These are phyloP conservation scores for Linnaemya vulpina DNA, from an alignment of 2,888 invertebrate genomes.

Conservation along the genomic window DNA sequence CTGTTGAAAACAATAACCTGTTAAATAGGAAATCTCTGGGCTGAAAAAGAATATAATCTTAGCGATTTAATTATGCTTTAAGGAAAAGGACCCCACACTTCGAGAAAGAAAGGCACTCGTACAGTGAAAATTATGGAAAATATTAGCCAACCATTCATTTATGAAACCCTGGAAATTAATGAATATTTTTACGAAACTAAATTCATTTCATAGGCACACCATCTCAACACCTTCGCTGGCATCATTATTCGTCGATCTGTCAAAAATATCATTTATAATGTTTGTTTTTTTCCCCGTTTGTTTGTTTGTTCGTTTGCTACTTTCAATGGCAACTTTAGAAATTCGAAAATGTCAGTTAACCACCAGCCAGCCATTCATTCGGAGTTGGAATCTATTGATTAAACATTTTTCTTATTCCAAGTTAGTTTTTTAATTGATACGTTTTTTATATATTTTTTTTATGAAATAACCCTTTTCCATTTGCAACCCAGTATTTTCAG, in stretches of 20 bases:
- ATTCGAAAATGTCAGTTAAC: slow-evolving; percentile 54
- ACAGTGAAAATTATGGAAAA: slow-evolving; percentile 17
- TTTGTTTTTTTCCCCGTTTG: slow-evolving; percentile 17
- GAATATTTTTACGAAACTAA: slow-evolving; percentile 28
- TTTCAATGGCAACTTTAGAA: neutral
- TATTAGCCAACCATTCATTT: slow-evolving; percentile 39
- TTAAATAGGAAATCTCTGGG: slow-evolving; percentile 29
- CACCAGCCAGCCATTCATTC: neutral
- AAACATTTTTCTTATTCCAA: slow-evolving; percentile 54
- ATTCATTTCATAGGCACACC: slow-evolving; percentile 27
- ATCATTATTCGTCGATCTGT: slow-evolving; percentile 65
- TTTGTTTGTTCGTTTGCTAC: too few species aligned
- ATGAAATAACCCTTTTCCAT: slow-evolving; percentile 9
- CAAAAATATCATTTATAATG: slow-evolving; percentile 69
- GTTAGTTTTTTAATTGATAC: slow-evolving; percentile 29
- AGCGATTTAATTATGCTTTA: slow-evolving; percentile 7
- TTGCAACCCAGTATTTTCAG: slow-evolving; percentile 1
- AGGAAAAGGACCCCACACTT: slow-evolving; percentile 57
- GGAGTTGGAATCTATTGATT: slow-evolving; percentile 24
- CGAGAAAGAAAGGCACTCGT: slow-evolving; percentile 9
- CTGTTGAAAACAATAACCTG: slow-evolving; percentile 15
- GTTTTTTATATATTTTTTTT: slow-evolving; percentile 17
- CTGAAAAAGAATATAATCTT: slow-evolving; percentile 21
- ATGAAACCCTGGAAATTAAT: slow-evolving; percentile 64
- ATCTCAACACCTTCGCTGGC: slow-evolving; percentile 66